Percentiles rank a stretch among this genome's conserved stretches.
Conservation (phyloP, 1,140 invertebrate species). For the Pentalonia nigronervosa region DNA sequence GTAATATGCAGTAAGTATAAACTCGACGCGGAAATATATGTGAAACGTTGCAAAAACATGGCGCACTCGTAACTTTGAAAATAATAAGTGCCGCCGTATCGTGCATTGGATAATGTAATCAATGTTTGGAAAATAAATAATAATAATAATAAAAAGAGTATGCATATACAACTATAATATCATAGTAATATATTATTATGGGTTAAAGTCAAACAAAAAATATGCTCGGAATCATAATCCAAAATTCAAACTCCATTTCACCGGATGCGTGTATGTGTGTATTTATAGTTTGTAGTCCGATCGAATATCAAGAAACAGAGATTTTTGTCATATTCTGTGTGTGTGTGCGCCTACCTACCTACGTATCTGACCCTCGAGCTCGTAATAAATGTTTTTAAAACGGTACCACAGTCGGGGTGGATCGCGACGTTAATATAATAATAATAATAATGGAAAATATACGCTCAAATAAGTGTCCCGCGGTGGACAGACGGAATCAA, state of each 20-base stretch:
- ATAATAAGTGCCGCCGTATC: background rate
- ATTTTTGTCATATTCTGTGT: background rate
- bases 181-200: constrained; percentile 21
- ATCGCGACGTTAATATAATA: background rate
- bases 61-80: background rate
- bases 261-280: background rate
- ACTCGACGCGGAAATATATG: background rate
- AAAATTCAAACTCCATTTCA: background rate
- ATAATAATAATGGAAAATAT: background rate
- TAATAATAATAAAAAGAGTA: background rate
- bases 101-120: background rate
- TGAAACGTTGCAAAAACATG: background rate
- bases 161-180: background rate
- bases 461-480: background rate
- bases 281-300: background rate
- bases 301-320: background rate
- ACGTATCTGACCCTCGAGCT: background rate
- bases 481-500: no score
- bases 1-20: background rate
- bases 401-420: no score
- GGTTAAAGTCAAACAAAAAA: constrained; percentile 10
- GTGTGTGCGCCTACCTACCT: background rate
- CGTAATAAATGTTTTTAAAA: background rate
- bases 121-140: constrained; percentile 2
- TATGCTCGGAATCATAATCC: background rate